A percentile compares a stretch with the other conserved stretches of the same genome.
Conservation (phyloP, 2,888 invertebrate species). For the Cosmia trapezina region DNA sequence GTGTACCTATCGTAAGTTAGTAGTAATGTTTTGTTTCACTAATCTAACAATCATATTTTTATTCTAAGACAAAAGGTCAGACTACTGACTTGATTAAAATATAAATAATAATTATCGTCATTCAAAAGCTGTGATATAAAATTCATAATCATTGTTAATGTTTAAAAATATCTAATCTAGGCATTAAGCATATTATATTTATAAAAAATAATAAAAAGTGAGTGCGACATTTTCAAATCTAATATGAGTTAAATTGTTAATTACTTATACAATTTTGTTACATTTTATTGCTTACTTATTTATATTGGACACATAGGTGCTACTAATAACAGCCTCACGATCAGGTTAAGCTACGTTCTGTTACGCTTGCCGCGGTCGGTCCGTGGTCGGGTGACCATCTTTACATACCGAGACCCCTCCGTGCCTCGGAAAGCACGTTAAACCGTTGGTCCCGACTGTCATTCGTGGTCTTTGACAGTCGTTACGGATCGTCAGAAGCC, state of each 20-base stretch:
- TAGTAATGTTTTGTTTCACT: constrained; percentile 24
- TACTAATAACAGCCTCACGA: no score
- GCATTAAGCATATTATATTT: constrained; percentile 25
- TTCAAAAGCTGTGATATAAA: constrained; percentile 71
- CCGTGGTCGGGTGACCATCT: no score
- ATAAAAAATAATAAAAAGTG: background rate
- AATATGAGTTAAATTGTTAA: constrained; percentile 16
- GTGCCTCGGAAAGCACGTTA: no score
- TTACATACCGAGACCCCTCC: no score
- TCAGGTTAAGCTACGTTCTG: no score
- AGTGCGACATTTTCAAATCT: constrained; percentile 10
- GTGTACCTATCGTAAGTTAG: no score
- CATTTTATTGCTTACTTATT: constrained; percentile 14
- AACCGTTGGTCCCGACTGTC: no score
- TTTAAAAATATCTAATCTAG: constrained; percentile 41
- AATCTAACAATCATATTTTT: constrained; percentile 3
- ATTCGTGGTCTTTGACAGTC: no score
- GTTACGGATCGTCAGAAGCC: no score
- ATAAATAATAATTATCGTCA: constrained; percentile 40
- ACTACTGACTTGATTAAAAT: constrained; percentile 20
- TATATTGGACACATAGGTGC: constrained; percentile 14
- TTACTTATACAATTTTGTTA: constrained; percentile 1
- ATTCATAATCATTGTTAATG: constrained; percentile 67
- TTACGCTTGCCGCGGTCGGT: no score
- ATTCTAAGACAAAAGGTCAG: constrained; percentile 9